These are phyloP conservation scores for Antigone vipio DNA, from an alignment of 2,113 vertebrate genomes.

Conservation along the genomic window DNA sequence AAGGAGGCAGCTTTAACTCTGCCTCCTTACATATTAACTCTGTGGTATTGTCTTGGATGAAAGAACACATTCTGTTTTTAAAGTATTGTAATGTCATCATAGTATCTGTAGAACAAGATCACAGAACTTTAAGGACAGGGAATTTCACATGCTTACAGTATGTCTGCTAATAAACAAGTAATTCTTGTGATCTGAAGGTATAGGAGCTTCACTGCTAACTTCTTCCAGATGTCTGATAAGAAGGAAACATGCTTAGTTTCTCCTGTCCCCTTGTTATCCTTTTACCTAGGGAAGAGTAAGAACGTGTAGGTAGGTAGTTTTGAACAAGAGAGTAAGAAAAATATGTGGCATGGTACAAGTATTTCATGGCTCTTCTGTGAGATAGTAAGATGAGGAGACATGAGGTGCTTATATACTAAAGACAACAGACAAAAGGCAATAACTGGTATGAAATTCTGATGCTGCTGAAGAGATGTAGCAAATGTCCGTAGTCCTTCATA, in stretches of 20 bases:
- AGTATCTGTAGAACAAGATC: not conserved
- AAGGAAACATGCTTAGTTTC: not conserved
- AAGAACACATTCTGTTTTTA: not conserved
- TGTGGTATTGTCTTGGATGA: not conserved
- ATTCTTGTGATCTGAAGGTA: not conserved
- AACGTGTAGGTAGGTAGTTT: not conserved
- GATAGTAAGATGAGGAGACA: not conserved
- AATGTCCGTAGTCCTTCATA: not conserved
- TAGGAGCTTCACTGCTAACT: not conserved
- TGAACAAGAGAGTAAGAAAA: not conserved
- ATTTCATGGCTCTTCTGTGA: not conserved
- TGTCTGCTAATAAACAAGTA: not conserved
- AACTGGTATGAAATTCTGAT: not conserved
- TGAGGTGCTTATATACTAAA: not conserved
- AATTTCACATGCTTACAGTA: not conserved
- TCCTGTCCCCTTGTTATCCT: not conserved
- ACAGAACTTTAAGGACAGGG: not conserved
- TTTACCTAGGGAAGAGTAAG: not conserved
- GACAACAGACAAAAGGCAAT: not conserved
- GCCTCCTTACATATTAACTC: not conserved
- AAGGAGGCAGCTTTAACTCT: not conserved
- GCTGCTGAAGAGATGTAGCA: not conserved
- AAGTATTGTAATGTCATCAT: not conserved
- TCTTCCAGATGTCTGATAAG: not conserved
- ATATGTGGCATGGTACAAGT: not conserved